A percentile compares a stretch with the other conserved stretches of the same genome.
Conservation (phyloP, 2,888 invertebrate genomes). For the Rhingia campestris region DNA sequence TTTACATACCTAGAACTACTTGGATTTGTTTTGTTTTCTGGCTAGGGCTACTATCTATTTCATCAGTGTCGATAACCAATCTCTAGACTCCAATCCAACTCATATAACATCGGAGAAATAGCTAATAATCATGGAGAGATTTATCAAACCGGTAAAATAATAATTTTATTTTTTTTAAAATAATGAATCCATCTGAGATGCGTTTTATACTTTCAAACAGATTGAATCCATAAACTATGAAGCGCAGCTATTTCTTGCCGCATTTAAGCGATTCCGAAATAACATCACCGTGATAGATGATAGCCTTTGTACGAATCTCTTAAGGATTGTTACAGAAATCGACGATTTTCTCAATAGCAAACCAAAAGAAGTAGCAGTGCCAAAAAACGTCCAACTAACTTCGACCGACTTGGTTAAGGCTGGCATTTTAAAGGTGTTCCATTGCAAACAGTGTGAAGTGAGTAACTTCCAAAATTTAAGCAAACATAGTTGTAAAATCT, state of each 20-base stretch:
- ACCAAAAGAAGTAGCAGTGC: constrained; percentile 6
- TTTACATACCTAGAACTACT: no score
- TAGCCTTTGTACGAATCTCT: constrained; percentile 21
- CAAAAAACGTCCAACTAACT: neutral
- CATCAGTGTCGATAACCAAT: no score
- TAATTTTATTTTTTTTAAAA: neutral
- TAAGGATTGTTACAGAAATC: constrained; percentile 29
- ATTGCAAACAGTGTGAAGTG: constrained; percentile 40
- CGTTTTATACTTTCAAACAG: constrained; percentile 3
- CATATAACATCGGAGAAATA: neutral
- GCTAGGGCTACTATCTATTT: no score
- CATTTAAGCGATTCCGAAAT: constrained; percentile 16
- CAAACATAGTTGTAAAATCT: no score
- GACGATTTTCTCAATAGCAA: constrained; percentile 38
- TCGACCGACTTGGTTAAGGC: neutral
- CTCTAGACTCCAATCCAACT: no score
- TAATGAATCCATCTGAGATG: neutral
- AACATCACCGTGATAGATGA: constrained; percentile 14
- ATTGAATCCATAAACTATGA: constrained; percentile 48
- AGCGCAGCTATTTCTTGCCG: constrained; percentile 24
- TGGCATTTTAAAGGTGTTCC: constrained; percentile 12
- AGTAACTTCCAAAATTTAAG: neutral
- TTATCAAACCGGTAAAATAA: neutral
- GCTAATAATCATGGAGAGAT: neutral
- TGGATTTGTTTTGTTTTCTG: no score